Conservation (phyloP, 2,888 invertebrate species). For the Rutpela maculata region DNA sequence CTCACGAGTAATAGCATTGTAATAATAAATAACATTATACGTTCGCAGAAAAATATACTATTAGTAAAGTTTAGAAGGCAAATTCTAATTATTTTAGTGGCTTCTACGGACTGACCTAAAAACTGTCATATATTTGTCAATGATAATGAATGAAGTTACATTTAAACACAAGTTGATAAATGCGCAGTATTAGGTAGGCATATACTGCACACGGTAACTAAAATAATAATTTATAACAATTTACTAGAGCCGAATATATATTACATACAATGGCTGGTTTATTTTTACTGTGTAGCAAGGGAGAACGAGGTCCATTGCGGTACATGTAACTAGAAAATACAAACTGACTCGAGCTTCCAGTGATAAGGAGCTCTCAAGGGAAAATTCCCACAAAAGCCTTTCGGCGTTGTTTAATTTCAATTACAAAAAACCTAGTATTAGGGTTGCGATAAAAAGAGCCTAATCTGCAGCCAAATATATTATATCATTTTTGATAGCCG, state of each 20-base stretch:
- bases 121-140: too few relatives aligned
- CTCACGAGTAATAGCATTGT: too few relatives aligned
- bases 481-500: not conserved
- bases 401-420: constrained; percentile 56
- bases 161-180: too few relatives aligned
- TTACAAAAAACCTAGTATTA: constrained; percentile 43
- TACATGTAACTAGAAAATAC: constrained; percentile 31
- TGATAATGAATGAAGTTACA: too few relatives aligned
- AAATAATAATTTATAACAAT: constrained; percentile 17
- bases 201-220: too few relatives aligned
- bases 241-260: constrained; percentile 2
- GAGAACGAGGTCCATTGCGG: constrained; percentile 27
- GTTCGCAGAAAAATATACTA: too few relatives aligned
- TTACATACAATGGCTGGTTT: constrained; percentile 11
- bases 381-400: constrained; percentile 50
- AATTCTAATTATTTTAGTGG: too few relatives aligned
- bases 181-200: too few relatives aligned
- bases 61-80: too few relatives aligned
- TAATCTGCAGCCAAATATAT: not conserved
- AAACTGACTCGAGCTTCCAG: constrained; percentile 29
- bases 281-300: constrained; percentile 29
- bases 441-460: not conserved
- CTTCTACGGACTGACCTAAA: too few relatives aligned
- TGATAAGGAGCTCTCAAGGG: constrained; percentile 50
- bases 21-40: too few relatives aligned